Evolutionary conservation across 2,113 vertebrate genomes (phyloP).

Genomic region (Vombatus ursinus): DNA sequence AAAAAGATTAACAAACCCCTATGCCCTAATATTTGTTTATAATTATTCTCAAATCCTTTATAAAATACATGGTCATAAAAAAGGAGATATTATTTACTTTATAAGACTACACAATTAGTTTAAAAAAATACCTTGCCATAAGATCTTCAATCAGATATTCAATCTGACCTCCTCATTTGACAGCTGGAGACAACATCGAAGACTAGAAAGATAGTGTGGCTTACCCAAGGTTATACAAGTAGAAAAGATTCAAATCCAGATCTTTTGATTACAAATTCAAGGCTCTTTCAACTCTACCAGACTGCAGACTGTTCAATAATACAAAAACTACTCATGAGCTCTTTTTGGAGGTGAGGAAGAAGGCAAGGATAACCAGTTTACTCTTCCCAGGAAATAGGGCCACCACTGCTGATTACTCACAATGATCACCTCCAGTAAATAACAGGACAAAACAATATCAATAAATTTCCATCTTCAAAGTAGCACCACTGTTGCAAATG

Average conservation of each 20-base stretch:
- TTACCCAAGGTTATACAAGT: not conserved
- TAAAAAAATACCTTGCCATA: not conserved
- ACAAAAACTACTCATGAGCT: conserved; percentile 49
- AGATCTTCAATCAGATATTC: not conserved
- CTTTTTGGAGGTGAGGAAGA: conserved; percentile 58
- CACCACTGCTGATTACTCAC: conserved; percentile 62
- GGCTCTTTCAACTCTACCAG: not conserved
- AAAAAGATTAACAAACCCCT: conserved; percentile 58
- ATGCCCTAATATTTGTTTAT: conserved; percentile 50
- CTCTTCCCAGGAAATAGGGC: conserved; percentile 40
- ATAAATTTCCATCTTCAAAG: conserved; percentile 62
- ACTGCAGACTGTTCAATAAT: conserved; percentile 53
- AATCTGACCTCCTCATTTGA: not conserved
- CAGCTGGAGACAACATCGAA: not conserved
- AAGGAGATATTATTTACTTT: conserved; percentile 49
- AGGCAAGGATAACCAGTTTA: conserved; percentile 55
- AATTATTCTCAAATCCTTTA: conserved; percentile 45
- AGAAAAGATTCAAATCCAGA: not conserved
- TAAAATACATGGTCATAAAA: conserved; percentile 46
- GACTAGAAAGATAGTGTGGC: not conserved
- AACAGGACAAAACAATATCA: conserved; percentile 55
- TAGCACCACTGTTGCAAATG: conserved; percentile 28
- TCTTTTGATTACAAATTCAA: not conserved
- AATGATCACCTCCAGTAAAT: conserved; percentile 61
- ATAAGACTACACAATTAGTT: conserved; percentile 41